Percentiles rank a stretch among this genome's conserved stretches.
Evolutionary conservation across 2,797 vertebrate species (phyloP).

Genomic region (Echiichthys vipera): DNA sequence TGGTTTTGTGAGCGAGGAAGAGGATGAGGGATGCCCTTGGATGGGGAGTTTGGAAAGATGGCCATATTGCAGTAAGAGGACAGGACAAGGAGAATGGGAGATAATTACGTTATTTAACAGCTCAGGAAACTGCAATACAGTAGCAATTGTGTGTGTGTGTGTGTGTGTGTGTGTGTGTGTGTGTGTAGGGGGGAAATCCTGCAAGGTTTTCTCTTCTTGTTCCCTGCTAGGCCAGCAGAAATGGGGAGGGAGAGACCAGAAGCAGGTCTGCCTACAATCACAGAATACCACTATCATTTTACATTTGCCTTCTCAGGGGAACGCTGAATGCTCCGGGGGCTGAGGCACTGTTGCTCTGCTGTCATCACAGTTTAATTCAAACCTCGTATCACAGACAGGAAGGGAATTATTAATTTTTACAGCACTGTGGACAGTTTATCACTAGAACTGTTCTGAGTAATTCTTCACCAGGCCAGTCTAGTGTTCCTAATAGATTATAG

Average conservation of each 20-base stretch:
- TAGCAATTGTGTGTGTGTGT: conserved; percentile 43
- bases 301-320: conserved; percentile 52
- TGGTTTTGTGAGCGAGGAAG: not conserved
- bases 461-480: not conserved
- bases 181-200: conserved; percentile 61
- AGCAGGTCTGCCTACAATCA: conserved; percentile 52
- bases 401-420: not conserved
- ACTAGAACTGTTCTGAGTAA: not conserved
- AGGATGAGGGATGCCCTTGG: conserved; percentile 37
- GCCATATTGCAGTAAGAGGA: conserved; percentile 36
- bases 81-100: conserved; percentile 31
- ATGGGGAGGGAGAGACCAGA: conserved; percentile 44
- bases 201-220: conserved; percentile 65
- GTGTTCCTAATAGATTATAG: not conserved
- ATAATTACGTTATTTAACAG: conserved; percentile 70
- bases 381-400: conserved; percentile 25
- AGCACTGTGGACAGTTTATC: conserved; percentile 19
- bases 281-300: conserved; percentile 58
- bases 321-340: conserved; percentile 31
- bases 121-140: conserved; percentile 62
- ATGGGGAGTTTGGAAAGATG: conserved; percentile 25
- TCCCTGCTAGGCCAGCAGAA: conserved; percentile 66
- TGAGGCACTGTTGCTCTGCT: conserved; percentile 40
- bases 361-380: conserved; percentile 59
- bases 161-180: conserved; percentile 21